Base-by-base conservation (phyloP, 2,113 vertebrate species). In the Gopherus flavomarginatus region DNA sequence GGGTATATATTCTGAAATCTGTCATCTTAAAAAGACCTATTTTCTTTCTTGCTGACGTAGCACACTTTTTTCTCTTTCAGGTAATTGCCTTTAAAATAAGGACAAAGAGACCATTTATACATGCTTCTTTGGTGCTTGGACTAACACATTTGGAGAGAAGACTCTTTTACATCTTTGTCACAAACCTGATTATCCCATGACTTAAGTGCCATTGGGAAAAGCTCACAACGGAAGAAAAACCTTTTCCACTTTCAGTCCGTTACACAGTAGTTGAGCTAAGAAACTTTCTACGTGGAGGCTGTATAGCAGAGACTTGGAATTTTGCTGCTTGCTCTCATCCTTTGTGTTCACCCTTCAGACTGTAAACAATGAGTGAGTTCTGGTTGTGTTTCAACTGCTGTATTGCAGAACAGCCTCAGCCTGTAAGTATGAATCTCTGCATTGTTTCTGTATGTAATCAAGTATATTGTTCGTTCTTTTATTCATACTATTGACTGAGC, bases 341-440 rank as follows among this genome's bases (percentile, higher is more conserved):
- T 2, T 94, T 59, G 52, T 26, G 29, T 92, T 96, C 93, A 62
- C 52, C 80, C 97, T 95, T 96, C 97, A 98, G 96, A 98, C 97
- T 98, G 69, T 97, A 95, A 98, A 96, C 95, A 93, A 99, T 99
- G 99, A 99, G 99, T 94, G 99, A 99, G 81, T 99, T 99, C 97
- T 99, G 99, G 99, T 97, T 99, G 97, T 99, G 99, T 97, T 99
- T 99, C 98, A 99, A 99, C 98, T 99, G 99, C 99, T 99, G 99
- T 96, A 99, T 99, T 89, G 99, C 99, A 81, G 99, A 99, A 84
- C 99, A 99, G 96, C 99, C 99, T 89, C 99, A 99, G 95, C 99
- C 99, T 96, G 99, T 99, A 98, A 99, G 98, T 98, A 97, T 96
- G 50, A 96, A 88, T 88, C 83, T 92, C 87, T 9, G 0, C 47